Evolutionary conservation across 2,113 vertebrate species (phyloP), one percentile per base, ranked within the genome.

Genomic region (Oryzias javanicus): DNA sequence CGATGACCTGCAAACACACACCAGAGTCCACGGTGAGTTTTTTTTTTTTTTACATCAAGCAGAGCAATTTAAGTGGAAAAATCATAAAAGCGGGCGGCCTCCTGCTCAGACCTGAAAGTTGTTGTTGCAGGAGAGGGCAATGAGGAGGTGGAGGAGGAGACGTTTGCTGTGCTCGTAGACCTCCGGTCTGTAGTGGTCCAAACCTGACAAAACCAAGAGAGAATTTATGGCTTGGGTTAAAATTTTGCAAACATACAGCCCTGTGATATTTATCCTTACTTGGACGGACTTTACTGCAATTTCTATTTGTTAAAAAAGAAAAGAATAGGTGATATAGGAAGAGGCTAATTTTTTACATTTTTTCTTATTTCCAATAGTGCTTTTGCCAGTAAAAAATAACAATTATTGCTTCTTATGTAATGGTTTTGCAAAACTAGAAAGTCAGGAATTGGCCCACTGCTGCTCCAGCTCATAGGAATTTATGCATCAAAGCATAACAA

Each of bases 161-260:
- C 94, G 94, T 76, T 95, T 98, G 90, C 97, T 98, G 89, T 99
- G 97, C 79, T 98, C 96, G 78, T 98, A 98, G 67, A 99, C 97
- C 87, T 98, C 97, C 0, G 95, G 95, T 22, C 96, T 92, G 79
- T 98, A 98, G 88, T 99, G 97, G 86, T 99, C 97, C 87, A 99
- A 89, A 74, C 97, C 97, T 99, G 83, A 27, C 60, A 22, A 46
- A 49, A 74, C 25, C 75, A 61, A 64, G 55, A 1, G 53, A 19
- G 76, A 25, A 68, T 22, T 2, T 7, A 54, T 51, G 4, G 71
- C 41, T 2, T 48, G 0, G 0, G 48, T 49, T 29, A 18, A 14
- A 14, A 53, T 6, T 22, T 12, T 2, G 50, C 16, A 45, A n/a
- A 55, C 27, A 29, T 17, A 16, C 8, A 12, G 10, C 10, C 35